Evolutionary conservation across 2,797 vertebrate species (phyloP).

Genomic region (Protonibea diacanthus): DNA sequence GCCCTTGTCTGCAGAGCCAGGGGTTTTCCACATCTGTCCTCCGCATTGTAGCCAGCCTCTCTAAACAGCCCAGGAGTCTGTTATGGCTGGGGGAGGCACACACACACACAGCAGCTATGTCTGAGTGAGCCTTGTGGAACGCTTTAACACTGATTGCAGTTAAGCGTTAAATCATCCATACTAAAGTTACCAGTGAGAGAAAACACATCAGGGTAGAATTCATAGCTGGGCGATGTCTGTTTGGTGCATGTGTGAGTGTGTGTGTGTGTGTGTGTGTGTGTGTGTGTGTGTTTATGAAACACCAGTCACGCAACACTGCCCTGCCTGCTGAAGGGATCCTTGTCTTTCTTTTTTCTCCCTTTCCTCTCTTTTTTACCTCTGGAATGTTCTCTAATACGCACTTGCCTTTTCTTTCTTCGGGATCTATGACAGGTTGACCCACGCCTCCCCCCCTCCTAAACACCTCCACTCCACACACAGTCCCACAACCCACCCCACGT

Average conservation of each 20-base stretch:
- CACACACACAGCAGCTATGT: slow-evolving; percentile 72
- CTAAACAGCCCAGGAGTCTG: slow-evolving; percentile 86
- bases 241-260: slow-evolving; percentile 37
- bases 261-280: slow-evolving; percentile 38
- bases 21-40: slow-evolving; percentile 89
- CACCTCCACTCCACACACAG: slow-evolving; percentile 13
- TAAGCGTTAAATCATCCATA: slow-evolving; percentile 88
- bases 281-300: slow-evolving; percentile 78
- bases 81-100: slow-evolving; percentile 81
- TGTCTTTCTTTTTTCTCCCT: slow-evolving; percentile 70
- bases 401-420: slow-evolving; percentile 67
- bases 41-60: slow-evolving; percentile 86
- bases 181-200: slow-evolving; percentile 84
- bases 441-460: slow-evolving; percentile 5
- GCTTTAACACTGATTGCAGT: slow-evolving; percentile 87
- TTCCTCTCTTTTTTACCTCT: slow-evolving; percentile 42
- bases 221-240: slow-evolving; percentile 67
- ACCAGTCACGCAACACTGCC: slow-evolving; percentile 79
- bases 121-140: slow-evolving; percentile 84
- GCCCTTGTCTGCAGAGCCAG: slow-evolving; percentile 87
- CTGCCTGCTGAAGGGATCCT: slow-evolving; percentile 78
- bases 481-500: slow-evolving; percentile 32
- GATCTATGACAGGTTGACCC: slow-evolving; percentile 77
- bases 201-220: slow-evolving; percentile 81
- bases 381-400: slow-evolving; percentile 69